Percentiles rank a stretch among this genome's conserved stretches.
Evolutionary conservation across 2,888 invertebrate species (phyloP).

Genomic region (Dryobota labecula): DNA sequence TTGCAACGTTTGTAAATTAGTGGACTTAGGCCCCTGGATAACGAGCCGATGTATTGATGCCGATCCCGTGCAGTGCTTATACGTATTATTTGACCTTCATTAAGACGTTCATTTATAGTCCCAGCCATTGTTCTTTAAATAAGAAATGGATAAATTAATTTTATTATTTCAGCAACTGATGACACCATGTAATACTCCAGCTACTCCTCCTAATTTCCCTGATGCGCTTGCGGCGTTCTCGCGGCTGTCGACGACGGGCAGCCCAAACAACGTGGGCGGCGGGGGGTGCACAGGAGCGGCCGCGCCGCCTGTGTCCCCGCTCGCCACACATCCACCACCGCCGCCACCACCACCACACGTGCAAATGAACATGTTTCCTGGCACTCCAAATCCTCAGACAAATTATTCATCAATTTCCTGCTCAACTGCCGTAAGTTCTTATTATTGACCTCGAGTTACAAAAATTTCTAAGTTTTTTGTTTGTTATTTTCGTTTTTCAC

Average conservation of each 20-base stretch:
- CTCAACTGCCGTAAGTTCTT: constrained; percentile 86
- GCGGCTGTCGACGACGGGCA: constrained; percentile 94
- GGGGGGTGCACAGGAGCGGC: constrained; percentile 74
- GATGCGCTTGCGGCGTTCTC: constrained; percentile 97
- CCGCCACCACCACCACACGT: constrained; percentile 76
- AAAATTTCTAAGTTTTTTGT: neutral
- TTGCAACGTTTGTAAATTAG: too few relatives aligned
- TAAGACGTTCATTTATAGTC: neutral
- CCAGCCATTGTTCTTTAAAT: neutral
- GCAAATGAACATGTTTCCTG: constrained; percentile 81
- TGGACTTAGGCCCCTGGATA: too few relatives aligned
- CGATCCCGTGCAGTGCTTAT: neutral
- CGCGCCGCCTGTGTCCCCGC: constrained; percentile 85
- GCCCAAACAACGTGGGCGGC: constrained; percentile 83
- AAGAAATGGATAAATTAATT: constrained; percentile 1
- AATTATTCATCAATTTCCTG: constrained; percentile 86
- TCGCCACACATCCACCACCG: constrained; percentile 84
- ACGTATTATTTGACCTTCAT: neutral
- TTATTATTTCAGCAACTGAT: constrained; percentile 92
- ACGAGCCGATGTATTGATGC: neutral
- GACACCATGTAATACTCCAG: constrained; percentile 98
- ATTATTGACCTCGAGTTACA: neutral
- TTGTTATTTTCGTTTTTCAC: neutral
- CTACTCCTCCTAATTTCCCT: constrained; percentile 98
- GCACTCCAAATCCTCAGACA: constrained; percentile 81